These are phyloP conservation scores for Tragulus kanchil DNA, from an alignment of 2,113 vertebrate species.

Conservation along the genomic window DNA sequence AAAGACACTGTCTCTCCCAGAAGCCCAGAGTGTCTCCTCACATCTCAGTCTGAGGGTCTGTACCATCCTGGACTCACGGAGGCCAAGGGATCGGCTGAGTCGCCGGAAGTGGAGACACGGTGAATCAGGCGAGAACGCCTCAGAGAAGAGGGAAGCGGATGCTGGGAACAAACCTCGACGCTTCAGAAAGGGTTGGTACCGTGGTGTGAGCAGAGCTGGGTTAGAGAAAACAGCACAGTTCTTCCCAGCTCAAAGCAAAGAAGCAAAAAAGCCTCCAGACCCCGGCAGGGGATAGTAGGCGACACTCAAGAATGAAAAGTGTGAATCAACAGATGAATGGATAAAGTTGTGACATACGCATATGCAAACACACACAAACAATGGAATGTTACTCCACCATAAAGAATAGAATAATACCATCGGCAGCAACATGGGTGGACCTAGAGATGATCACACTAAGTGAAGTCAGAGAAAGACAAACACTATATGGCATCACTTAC, in stretches of 20 bases:
- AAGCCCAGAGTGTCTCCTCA: background rate
- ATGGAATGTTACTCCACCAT: background rate
- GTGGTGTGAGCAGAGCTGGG: background rate
- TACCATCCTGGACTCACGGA: background rate
- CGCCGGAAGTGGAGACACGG: background rate
- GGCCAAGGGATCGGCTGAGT: background rate
- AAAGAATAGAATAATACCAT: background rate
- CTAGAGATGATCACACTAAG: background rate
- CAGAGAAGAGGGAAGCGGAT: background rate
- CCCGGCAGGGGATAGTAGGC: background rate
- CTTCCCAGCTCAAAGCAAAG: background rate
- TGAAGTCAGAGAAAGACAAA: background rate
- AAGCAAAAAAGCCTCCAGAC: background rate
- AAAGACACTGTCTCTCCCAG: background rate
- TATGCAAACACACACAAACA: background rate
- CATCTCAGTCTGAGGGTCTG: background rate
- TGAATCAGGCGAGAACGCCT: background rate
- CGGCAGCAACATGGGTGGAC: background rate
- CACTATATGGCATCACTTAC: background rate
- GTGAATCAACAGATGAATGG: background rate
- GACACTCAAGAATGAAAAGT: conserved; percentile 24
- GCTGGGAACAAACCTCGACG: background rate
- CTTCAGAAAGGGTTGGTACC: background rate
- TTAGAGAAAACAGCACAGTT: background rate
- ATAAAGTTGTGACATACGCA: background rate